These are phyloP conservation scores for Acanthacorydalis orientalis DNA, from an alignment of 2,888 invertebrate genomes.

Conservation along the genomic window DNA sequence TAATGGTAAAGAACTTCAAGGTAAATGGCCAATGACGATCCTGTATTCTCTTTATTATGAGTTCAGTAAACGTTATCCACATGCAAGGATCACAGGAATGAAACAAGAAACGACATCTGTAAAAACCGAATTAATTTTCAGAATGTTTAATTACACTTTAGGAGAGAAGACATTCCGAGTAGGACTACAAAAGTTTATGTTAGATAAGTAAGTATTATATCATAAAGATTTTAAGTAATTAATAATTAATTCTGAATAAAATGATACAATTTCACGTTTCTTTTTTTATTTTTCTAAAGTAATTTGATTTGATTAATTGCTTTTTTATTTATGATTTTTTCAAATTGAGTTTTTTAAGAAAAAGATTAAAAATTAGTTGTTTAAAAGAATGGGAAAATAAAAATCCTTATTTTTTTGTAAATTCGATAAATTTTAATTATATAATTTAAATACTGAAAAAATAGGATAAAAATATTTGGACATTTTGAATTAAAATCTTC, in stretches of 20 bases:
- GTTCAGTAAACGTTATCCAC: slow-evolving; percentile 61
- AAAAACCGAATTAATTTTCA: slow-evolving; percentile 63
- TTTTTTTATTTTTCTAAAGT: too few species aligned
- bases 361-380: too few species aligned
- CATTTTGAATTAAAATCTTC: slow-evolving; percentile 1
- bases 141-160: slow-evolving; percentile 79
- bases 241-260: not conserved
- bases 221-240: not conserved
- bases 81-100: slow-evolving; percentile 59
- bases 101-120: slow-evolving; percentile 56
- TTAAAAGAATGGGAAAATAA: too few species aligned
- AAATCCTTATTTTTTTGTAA: too few species aligned
- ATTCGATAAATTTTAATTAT: too few species aligned
- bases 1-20: slow-evolving; percentile 53
- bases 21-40: slow-evolving; percentile 66
- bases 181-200: slow-evolving; percentile 52
- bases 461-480: not conserved
- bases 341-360: too few species aligned
- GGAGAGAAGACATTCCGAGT: slow-evolving; percentile 59
- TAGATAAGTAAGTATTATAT: slow-evolving; percentile 30
- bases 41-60: slow-evolving; percentile 65
- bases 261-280: not conserved
- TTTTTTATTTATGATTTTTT: too few species aligned
- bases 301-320: too few species aligned
- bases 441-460: too few species aligned